A percentile compares a stretch with the other conserved stretches of the same genome.
Conservation (phyloP, 1,140 invertebrate genomes). For the Colletes latitarsis region DNA sequence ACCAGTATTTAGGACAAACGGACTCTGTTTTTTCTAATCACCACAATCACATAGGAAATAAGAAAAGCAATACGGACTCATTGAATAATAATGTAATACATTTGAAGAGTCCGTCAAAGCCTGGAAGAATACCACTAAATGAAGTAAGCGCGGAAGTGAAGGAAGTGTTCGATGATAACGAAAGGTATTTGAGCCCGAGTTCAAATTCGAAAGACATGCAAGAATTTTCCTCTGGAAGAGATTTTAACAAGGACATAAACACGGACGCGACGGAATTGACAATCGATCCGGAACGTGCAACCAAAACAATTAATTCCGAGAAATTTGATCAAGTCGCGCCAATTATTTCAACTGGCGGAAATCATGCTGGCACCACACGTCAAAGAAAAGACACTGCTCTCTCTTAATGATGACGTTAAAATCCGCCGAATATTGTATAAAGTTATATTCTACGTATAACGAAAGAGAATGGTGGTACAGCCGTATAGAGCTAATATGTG, state of each 20-base stretch:
- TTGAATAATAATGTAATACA: conserved; percentile 72
- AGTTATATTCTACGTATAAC: conserved; percentile 74
- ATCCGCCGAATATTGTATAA: conserved; percentile 78
- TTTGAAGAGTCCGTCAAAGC: conserved; percentile 69
- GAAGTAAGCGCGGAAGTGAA: conserved; percentile 48
- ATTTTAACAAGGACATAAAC: conserved; percentile 70
- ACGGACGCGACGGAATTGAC: conserved; percentile 72
- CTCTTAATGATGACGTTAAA: conserved; percentile 72
- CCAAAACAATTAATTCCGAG: conserved; percentile 68
- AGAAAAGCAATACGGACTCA: conserved; percentile 58
- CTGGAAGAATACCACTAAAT: conserved; percentile 44
- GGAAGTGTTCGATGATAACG: conserved; percentile 32
- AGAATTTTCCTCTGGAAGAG: conserved; percentile 62
- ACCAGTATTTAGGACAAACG: conserved; percentile 70
- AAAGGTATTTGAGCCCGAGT: conserved; percentile 27
- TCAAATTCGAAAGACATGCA: conserved; percentile 58
- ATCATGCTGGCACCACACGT: conserved; percentile 48
- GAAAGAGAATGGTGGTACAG: conserved; percentile 73
- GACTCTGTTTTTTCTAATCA: conserved; percentile 73
- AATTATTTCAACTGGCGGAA: conserved; percentile 21
- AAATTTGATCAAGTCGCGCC: conserved; percentile 66
- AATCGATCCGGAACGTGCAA: conserved; percentile 68
- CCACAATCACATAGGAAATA: conserved; percentile 71
- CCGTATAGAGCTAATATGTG: conserved; percentile 80
- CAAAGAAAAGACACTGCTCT: conserved; percentile 68